phyloP scores from a whole-genome alignment of 2,888 invertebrate species.

The Drosophila silvestris region DNA sequence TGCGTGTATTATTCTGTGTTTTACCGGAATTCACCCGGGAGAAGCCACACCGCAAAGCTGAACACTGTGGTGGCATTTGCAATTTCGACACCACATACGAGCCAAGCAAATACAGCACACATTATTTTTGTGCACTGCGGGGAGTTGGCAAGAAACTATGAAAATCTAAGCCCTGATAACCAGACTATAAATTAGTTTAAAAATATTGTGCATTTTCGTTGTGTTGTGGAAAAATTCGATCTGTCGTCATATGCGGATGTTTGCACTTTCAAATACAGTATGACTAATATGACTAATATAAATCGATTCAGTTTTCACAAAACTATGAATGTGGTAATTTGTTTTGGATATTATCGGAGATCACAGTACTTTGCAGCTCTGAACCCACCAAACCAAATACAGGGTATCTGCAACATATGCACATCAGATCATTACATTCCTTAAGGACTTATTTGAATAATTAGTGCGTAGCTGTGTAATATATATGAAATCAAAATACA shows the following conservation, averaged over 20 bases:
- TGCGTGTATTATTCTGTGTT: constrained; percentile 13
- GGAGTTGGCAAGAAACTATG: background rate
- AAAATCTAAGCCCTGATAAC: background rate
- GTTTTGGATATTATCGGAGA: background rate
- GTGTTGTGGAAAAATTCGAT: background rate
- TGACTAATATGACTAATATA: background rate
- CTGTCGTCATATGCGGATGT: background rate
- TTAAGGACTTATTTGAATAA: background rate
- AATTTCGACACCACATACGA: background rate
- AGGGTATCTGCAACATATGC: background rate
- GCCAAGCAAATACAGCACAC: background rate
- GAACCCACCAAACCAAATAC: background rate
- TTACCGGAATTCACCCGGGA: background rate
- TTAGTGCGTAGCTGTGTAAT: background rate
- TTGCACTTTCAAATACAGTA: background rate
- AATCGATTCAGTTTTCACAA: background rate
- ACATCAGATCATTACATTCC: background rate
- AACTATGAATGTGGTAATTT: background rate
- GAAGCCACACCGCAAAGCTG: constrained; percentile 1
- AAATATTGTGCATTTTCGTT: background rate
- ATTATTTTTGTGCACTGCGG: background rate
- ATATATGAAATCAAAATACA: constrained; percentile 3
- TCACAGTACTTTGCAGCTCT: no score
- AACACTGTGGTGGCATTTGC: constrained; percentile 11
- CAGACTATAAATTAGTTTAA: background rate